phyloP scores from a whole-genome alignment of 2,113 vertebrate species.

The Channa maculata region DNA sequence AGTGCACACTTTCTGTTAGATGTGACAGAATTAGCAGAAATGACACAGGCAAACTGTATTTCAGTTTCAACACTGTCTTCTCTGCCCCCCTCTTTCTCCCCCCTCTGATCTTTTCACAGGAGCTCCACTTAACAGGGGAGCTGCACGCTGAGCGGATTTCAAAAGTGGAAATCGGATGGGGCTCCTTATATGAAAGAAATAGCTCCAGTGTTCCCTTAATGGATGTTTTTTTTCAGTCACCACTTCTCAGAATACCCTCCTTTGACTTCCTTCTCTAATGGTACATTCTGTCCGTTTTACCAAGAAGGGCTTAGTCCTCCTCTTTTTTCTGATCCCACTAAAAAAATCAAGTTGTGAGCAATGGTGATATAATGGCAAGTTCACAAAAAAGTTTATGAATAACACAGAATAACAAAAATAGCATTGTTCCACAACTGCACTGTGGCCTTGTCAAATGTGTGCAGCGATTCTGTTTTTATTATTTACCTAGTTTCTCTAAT shows the following conservation, averaged over 20 bases:
- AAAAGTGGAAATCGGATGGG: conserved; percentile 38
- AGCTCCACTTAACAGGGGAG: conserved; percentile 21
- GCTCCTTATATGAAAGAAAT: conserved; percentile 42
- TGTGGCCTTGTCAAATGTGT: neutral
- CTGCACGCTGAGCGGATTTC: conserved; percentile 49
- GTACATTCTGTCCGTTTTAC: conserved; percentile 28
- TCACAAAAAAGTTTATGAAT: too few relatives aligned
- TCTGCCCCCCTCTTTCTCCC: neutral
- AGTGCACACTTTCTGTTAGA: neutral
- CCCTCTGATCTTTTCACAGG: conserved; percentile 12
- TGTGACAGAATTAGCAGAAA: conserved; percentile 24
- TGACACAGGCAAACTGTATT: conserved; percentile 39
- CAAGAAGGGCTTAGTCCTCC: conserved; percentile 31
- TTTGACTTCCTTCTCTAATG: conserved; percentile 47
- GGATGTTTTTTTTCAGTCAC: conserved; percentile 16
- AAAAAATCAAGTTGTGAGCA: conserved; percentile 2
- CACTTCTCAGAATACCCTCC: conserved; percentile 34
- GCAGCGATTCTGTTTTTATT: neutral
- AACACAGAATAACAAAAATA: too few relatives aligned
- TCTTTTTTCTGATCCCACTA: neutral
- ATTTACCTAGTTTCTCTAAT: neutral
- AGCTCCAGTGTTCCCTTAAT: conserved; percentile 27
- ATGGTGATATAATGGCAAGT: neutral
- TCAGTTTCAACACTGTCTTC: conserved; percentile 28
- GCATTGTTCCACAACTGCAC: neutral